A percentile compares a stretch with the other conserved stretches of the same genome.
Evolutionary conservation across 2,113 vertebrate genomes (phyloP).

Genomic region (Ancistrus triradiatus): DNA sequence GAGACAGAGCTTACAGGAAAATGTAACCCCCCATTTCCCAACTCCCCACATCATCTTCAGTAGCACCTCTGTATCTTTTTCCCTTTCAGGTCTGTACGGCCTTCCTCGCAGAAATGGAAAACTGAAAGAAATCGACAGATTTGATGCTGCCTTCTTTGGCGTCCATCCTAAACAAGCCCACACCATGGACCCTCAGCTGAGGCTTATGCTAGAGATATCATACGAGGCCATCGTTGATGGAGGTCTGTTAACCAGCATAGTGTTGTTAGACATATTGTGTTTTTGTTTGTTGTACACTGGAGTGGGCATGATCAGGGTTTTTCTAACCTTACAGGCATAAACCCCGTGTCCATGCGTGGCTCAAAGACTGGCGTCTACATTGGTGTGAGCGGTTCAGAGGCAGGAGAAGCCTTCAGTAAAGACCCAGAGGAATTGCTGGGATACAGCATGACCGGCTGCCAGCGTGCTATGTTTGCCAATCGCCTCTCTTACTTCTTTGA

Average conservation of each 20-base stretch:
- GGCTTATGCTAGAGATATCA: conserved; percentile 83
- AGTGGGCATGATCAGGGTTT: background rate
- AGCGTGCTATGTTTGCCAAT: conserved; percentile 95
- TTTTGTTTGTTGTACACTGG: background rate
- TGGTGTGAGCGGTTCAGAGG: conserved; percentile 87
- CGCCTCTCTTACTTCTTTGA: conserved; percentile 91
- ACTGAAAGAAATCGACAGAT: conserved; percentile 89
- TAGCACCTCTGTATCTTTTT: background rate
- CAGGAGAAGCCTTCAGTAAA: conserved; percentile 82
- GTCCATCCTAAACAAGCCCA: conserved; percentile 91
- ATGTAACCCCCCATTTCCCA: no score
- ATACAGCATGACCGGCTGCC: conserved; percentile 98
- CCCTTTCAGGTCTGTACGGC: conserved; percentile 79
- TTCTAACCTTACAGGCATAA: conserved; percentile 70
- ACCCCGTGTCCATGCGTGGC: conserved; percentile 76
- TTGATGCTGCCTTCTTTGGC: conserved; percentile 89
- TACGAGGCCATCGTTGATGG: conserved; percentile 92
- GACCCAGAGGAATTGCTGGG: conserved; percentile 92
- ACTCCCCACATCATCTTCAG: no score
- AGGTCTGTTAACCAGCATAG: conserved; percentile 64
- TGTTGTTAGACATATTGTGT: background rate
- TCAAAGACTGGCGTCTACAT: conserved; percentile 89
- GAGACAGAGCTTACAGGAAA: no score
- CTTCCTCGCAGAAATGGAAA: conserved; percentile 88
- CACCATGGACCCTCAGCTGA: conserved; percentile 96